Percentiles rank a stretch among this genome's conserved stretches.
These are phyloP conservation scores for Salmo trutta DNA, from an alignment of 2,797 vertebrate species.

Conservation along the genomic window DNA sequence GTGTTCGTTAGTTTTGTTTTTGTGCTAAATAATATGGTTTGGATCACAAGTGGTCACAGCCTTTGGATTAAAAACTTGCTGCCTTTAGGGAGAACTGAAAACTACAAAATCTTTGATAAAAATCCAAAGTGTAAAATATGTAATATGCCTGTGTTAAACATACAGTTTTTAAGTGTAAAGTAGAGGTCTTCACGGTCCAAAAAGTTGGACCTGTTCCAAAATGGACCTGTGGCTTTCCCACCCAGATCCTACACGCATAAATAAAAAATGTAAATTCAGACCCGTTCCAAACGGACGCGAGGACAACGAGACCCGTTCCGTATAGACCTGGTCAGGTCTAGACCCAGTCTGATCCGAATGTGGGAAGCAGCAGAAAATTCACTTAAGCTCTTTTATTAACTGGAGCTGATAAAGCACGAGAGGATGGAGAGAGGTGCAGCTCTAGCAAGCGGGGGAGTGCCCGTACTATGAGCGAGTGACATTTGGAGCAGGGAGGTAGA, in stretches of 20 bases:
- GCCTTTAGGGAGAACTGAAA: not conserved
- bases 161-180: not conserved
- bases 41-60: not conserved
- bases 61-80: not conserved
- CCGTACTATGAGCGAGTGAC: too few relatives aligned
- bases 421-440: too few relatives aligned
- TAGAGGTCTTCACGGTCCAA: too few relatives aligned
- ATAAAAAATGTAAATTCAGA: too few relatives aligned
- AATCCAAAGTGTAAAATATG: not conserved
- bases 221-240: too few relatives aligned
- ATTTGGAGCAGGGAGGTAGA: too few relatives aligned
- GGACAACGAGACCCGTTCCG: too few relatives aligned
- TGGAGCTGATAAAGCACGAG: too few relatives aligned
- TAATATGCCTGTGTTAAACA: not conserved
- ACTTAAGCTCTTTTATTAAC: not conserved
- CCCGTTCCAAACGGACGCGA: too few relatives aligned
- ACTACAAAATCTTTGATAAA: not conserved
- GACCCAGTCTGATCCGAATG: not conserved
- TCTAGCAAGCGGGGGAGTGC: too few relatives aligned
- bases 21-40: not conserved
- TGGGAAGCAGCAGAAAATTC: conserved; percentile 16
- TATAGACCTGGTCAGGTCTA: not conserved
- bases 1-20: conserved; percentile 10
- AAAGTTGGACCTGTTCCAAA: too few relatives aligned
- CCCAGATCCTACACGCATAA: too few relatives aligned